These are phyloP conservation scores for Brachionus manjavacas DNA, from an alignment of 1,140 invertebrate genomes.

Conservation along the genomic window DNA sequence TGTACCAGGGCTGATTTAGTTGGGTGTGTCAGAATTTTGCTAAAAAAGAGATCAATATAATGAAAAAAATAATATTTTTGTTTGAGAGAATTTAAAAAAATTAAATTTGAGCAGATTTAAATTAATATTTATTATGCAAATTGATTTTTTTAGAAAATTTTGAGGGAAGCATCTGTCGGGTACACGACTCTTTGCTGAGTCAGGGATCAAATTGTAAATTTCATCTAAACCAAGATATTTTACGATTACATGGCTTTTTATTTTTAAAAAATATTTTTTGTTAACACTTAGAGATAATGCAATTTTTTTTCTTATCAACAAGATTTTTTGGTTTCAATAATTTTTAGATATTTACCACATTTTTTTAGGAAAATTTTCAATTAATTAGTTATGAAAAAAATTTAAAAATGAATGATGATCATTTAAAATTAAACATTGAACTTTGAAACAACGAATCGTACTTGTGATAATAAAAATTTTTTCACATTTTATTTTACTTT, in stretches of 20 bases:
- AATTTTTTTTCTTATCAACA: too few relatives aligned
- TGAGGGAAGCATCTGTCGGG: neutral
- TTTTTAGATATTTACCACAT: too few relatives aligned
- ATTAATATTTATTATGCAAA: neutral
- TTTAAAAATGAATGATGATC: too few relatives aligned
- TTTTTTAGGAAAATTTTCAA: too few relatives aligned
- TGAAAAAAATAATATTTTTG: neutral
- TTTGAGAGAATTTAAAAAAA: neutral
- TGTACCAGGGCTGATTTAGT: neutral
- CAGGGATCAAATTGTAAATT: neutral
- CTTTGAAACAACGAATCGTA: too few relatives aligned
- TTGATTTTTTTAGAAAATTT: neutral
- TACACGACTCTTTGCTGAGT: neutral
- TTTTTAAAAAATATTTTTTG: neutral
- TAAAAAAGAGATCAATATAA: too few relatives aligned
- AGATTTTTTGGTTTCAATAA: too few relatives aligned
- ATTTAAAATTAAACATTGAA: too few relatives aligned
- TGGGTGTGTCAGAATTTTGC: neutral
- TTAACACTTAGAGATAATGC: too few relatives aligned
- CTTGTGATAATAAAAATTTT: too few relatives aligned
- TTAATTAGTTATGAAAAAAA: too few relatives aligned
- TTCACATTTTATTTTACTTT: too few relatives aligned
- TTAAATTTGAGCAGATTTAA: neutral
- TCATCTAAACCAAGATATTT: neutral
- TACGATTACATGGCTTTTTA: neutral